Conservation (phyloP, 2,113 vertebrate species). For the Cyanocitta stelleri region DNA sequence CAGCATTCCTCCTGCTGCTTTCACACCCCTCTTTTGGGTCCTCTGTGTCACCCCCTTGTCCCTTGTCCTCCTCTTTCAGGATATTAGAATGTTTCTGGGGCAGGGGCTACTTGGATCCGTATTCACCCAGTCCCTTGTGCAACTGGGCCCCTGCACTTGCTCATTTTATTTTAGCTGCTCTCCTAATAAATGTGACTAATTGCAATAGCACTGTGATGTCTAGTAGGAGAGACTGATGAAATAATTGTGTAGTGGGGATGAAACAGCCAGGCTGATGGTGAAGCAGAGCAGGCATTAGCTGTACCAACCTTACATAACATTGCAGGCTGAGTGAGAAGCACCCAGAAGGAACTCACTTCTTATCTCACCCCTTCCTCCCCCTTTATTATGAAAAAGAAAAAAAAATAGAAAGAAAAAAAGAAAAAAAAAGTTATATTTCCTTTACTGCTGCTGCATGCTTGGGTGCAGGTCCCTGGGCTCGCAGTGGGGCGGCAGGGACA, state of each 20-base stretch:
- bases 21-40: not conserved
- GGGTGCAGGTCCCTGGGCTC: not conserved
- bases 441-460: not conserved
- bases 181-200: constrained; percentile 38
- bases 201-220: not conserved
- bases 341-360: constrained; percentile 27
- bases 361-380: constrained; percentile 11
- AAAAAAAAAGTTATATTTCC: not conserved
- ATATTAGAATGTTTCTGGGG: not conserved
- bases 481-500: not conserved
- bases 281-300: constrained; percentile 45
- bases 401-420: accelerated
- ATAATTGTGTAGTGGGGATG: constrained; percentile 35
- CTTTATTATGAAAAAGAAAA: not conserved
- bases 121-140: not conserved
- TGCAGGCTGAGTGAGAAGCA: constrained; percentile 47
- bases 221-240: constrained; percentile 47
- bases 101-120: not conserved
- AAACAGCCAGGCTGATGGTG: constrained; percentile 13
- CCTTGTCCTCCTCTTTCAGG: not conserved
- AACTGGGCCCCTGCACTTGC: not conserved
- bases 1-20: not conserved
- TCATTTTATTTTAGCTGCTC: not conserved
- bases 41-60: not conserved
- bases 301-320: constrained; percentile 53